Evolutionary conservation across 1,140 invertebrate genomes (phyloP), one percentile per base, ranked within the genome.

Genomic region (Ostrea edulis): DNA sequence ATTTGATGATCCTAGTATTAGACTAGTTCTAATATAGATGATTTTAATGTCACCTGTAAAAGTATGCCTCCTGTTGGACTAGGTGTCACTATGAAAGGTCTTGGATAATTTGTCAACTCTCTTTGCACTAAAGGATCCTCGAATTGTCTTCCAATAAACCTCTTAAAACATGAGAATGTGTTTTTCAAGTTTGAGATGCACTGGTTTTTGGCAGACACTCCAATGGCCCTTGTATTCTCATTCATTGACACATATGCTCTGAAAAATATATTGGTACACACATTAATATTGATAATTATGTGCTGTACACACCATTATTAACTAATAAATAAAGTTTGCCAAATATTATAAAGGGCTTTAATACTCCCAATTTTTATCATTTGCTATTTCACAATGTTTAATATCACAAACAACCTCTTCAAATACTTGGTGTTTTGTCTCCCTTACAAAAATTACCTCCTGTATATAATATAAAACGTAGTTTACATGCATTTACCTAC

Each of bases 101-200:
- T 95, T 92, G 96, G 95, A 92, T 89, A 91, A 17, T 84, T 25
- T 2, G 96, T 96, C 5, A 98, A 93, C 95, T 99, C 98, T 90
- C 96, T 96, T 93, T 98, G 97, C 77, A 98, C 97, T 92, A 97
- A 96, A 17, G 97, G 97, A 96, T 99, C 98, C 92, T 97, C 96
- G 94, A 96, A 98, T 93, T 97, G 97, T 86, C 96, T 92, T 68
- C 98, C 99, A 90, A 99, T 95, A 51, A 99, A 95, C 93, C 98
- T 96, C 95, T 99, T 99, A 93, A 99, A 98, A 84, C 97, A 97
- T 95, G 97, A 97, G 84, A 99, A 96, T 86, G 99, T 99, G 94
- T 99, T 99, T 94, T 98, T 98, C 96, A 99, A 97, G 94, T 99
- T 99, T 90, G 98, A 99, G 17, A 99, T 97, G 95, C 97, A 97